Evolutionary conservation across 2,888 invertebrate species (phyloP).

Genomic region (Nemurella pictetii): DNA sequence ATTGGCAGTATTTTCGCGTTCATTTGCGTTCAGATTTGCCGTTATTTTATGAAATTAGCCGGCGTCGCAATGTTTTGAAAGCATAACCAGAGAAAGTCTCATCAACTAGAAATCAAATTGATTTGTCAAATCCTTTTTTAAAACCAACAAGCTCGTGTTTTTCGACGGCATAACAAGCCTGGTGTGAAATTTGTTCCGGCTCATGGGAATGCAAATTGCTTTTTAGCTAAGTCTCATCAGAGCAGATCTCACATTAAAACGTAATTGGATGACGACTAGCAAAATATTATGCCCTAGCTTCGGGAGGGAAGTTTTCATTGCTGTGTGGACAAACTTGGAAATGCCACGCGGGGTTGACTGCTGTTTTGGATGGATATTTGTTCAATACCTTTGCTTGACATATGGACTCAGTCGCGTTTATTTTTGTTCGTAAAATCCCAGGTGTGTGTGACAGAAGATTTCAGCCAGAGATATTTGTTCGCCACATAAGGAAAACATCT

Average conservation of each 20-base stretch:
- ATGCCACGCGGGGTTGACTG: too few species aligned
- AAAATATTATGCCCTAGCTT: not conserved
- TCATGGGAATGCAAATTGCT: not conserved
- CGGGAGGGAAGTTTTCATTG: not conserved
- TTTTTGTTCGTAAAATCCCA: not conserved
- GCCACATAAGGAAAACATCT: too few species aligned
- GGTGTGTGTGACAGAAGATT: not conserved
- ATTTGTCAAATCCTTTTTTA: not conserved
- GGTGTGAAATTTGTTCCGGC: not conserved
- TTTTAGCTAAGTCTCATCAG: not conserved
- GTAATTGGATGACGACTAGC: not conserved
- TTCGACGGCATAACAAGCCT: not conserved
- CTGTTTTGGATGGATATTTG: too few species aligned
- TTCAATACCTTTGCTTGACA: too few species aligned
- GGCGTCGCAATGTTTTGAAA: not conserved
- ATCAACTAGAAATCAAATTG: not conserved
- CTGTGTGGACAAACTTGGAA: not conserved
- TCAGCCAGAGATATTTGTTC: too few species aligned
- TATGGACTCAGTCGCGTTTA: too few species aligned
- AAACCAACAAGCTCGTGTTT: not conserved
- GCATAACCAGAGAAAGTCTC: not conserved
- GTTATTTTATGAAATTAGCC: not conserved
- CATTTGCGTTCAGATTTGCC: not conserved
- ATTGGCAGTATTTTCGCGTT: too few species aligned
- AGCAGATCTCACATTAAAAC: not conserved